Evolutionary conservation across 2,888 invertebrate genomes (phyloP).

Genomic region (Hyles lineata): DNA sequence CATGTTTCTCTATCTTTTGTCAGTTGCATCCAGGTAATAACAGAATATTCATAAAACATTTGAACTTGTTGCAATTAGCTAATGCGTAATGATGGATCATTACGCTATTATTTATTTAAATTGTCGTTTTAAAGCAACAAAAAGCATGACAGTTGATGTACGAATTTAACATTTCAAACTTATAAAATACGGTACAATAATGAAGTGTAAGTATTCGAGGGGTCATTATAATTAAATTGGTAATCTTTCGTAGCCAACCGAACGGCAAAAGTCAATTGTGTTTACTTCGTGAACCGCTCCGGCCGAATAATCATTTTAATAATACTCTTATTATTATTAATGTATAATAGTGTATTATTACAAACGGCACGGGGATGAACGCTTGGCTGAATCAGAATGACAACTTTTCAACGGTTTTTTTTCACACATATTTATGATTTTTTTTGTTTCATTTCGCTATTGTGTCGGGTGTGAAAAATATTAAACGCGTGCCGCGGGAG

Average conservation of each 20-base stretch:
- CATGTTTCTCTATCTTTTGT: too few relatives aligned
- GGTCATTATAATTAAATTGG: conserved; percentile 80
- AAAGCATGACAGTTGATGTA: conserved; percentile 14
- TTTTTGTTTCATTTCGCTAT: conserved; percentile 31
- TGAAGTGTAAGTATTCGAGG: conserved; percentile 66
- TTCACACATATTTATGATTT: conserved; percentile 46
- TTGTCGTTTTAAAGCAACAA: too few relatives aligned
- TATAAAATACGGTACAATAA: conserved; percentile 63
- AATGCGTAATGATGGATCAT: too few relatives aligned
- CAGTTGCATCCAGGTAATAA: too few relatives aligned
- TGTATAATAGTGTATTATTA: conserved; percentile 70
- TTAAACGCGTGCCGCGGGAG: conserved; percentile 14
- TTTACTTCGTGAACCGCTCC: conserved; percentile 62
- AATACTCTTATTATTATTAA: conserved; percentile 75
- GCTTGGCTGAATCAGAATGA: conserved; percentile 78
- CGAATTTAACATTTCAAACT: conserved; percentile 17
- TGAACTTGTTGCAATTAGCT: too few relatives aligned
- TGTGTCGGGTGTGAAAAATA: conserved; percentile 23
- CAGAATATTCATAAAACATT: too few relatives aligned
- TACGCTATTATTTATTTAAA: too few relatives aligned
- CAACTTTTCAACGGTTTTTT: conserved; percentile 70
- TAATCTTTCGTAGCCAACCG: conserved; percentile 77
- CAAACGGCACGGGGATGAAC: conserved; percentile 76
- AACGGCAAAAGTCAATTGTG: conserved; percentile 83
- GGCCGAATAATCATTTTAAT: conserved; percentile 71